Base-by-base conservation (phyloP, 2,113 vertebrate genomes). In the Serinus canaria region DNA sequence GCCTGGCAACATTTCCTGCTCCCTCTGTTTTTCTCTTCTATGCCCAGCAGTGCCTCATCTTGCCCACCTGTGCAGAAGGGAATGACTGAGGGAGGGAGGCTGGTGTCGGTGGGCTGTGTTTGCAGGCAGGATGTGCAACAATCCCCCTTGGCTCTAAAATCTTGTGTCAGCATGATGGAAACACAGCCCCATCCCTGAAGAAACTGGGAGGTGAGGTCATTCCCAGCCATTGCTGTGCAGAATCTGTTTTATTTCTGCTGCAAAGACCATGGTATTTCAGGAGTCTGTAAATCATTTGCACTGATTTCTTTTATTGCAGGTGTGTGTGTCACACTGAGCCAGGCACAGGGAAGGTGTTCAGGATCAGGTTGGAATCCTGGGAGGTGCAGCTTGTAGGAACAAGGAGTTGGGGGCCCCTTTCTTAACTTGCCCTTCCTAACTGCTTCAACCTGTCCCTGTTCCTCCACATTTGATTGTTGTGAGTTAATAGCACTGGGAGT, bases 1-100 rank as follows among this genome's bases (percentile, higher is more conserved):
- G 31, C 25, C 1, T 0, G 23, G 30, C 12, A 27, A 5, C 30
- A 85, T 39, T 25, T 58, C 24, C 59, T 73, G 37, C 44, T 74
- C 1, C 53, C 22, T 55, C 20, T 68, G 18, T 9, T 86, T 35
- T 24, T 30, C 55, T 67, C 6, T 20, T 33, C 24, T 24, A 47
- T 74, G 72, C 69, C 56, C 52, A 43, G 59, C 43, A 16, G n/a
- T 28, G 55, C 62, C 25, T 73, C 4, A 3, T 30, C 19, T 72
- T 3, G 1, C 63, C 41, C 2, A 0, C 19, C 52, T 13, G 6
- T 31, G 31, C 62, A 41, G 63, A 31, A 56, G 3, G 25, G 24
- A 9, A 1, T 15, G 44, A 8, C 43, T 80, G 63, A 70, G 50
- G 63, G 39, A 59, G 33, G 16, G 17, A 41, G 23, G 75, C 47